A percentile compares a stretch with the other conserved stretches of the same genome.
Conservation (phyloP, 2,888 invertebrate species). For the Emmelina monodactyla region DNA sequence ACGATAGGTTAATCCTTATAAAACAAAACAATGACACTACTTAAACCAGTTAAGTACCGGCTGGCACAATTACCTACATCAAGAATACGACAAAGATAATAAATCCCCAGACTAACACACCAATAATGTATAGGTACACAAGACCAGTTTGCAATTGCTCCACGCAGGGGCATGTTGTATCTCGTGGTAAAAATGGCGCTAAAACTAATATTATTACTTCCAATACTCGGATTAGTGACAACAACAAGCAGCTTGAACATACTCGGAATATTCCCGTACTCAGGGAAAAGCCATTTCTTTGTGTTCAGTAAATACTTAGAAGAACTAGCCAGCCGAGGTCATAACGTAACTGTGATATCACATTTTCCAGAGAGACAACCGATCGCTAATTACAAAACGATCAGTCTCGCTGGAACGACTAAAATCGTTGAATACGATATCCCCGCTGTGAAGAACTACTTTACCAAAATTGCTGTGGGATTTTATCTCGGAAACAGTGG, state of each 20-base stretch:
- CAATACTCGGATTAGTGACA: too few species aligned
- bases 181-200: too few species aligned
- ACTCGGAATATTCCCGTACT: conserved; percentile 71
- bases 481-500: conserved; percentile 25
- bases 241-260: conserved; percentile 43
- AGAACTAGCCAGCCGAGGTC: conserved; percentile 68
- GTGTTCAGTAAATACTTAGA: conserved; percentile 68
- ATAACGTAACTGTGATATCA: conserved; percentile 72
- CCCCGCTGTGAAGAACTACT: conserved; percentile 27
- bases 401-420: conserved; percentile 47
- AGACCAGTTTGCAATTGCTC: too few species aligned
- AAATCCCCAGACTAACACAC: too few species aligned
- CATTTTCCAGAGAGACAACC: conserved; percentile 64
- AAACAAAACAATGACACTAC: too few species aligned
- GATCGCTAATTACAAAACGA: conserved; percentile 65
- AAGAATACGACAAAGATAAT: too few species aligned
- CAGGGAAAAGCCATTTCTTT: conserved; percentile 75
- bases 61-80: too few species aligned
- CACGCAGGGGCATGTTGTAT: too few species aligned
- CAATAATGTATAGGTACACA: too few species aligned
- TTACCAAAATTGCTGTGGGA: conserved; percentile 20
- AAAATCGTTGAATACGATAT: conserved; percentile 25
- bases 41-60: too few species aligned
- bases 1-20: too few species aligned
- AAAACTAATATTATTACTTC: too few species aligned